Base-by-base conservation (phyloP, 1,140 invertebrate species). In the Zaprionus capensis region DNA sequence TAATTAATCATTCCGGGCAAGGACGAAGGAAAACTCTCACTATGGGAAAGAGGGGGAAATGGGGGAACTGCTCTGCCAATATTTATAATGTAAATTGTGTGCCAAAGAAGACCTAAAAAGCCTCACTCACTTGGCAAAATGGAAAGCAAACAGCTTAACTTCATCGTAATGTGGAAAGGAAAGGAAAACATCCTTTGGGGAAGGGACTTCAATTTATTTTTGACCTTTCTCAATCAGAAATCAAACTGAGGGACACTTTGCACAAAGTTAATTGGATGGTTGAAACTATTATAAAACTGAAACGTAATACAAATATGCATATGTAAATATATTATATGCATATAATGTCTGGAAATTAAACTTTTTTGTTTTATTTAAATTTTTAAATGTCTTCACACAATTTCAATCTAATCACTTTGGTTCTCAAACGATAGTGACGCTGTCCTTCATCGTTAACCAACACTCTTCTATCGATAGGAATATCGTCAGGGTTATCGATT, bases 31-130 rank as follows among this genome's bases (percentile, higher is more conserved):
- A 11, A 22, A n/a, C 38, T 61, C 28, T 24, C n/a, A 4, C 58
- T 41, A 4, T 9, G 7, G 7, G 17, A 49, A 28, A 51, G 22
- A 9, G 17, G 53, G 14, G 46, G 9, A 46, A 49, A 61, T 38
- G 6, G 20, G 34, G 14, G 14, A 12, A 5, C n/a, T 24, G 34
- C 28, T 49, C 28, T 75, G 76, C 57, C 57, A 83, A 87, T 87
- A 83, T 87, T 88, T 80, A 78, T 88, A 83, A 78, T 78, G 81
- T 71, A 79, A 83, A 87, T 80, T 80, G 63, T 51, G 20, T 63
- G 71, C 22, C 56, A 44, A 53, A 26, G 51, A 24, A 15, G 26
- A 22, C 31, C 61, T 46, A 26, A 36, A 59, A 11, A 38, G 38
- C n/a, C 12, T 15, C 15, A 46, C 7, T 38, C 22, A 34, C 9